Conservation (phyloP, 2,797 vertebrate species). For the Centropyge bicolor region DNA sequence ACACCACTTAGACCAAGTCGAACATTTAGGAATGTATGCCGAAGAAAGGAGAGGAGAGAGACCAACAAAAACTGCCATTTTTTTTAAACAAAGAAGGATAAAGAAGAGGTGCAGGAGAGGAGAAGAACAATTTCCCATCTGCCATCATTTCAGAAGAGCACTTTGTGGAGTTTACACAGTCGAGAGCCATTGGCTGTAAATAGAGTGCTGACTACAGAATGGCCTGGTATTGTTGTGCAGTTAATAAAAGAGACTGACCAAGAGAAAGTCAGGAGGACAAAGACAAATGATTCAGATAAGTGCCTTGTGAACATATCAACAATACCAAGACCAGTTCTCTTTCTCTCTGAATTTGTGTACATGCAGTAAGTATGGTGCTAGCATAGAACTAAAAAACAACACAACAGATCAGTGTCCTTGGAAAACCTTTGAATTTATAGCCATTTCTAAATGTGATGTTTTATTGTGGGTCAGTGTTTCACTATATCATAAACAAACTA, state of each 20-base stretch:
- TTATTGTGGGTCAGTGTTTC: conserved; percentile 63
- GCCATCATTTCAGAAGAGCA: conserved; percentile 56
- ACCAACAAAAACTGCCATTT: conserved; percentile 47
- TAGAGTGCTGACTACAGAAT: conserved; percentile 47
- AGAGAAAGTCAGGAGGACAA: conserved; percentile 61
- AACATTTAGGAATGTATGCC: conserved; percentile 58
- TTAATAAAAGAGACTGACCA: conserved; percentile 51
- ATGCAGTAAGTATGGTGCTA: conserved; percentile 91
- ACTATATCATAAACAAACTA: conserved; percentile 39
- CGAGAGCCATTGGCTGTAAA: conserved; percentile 51
- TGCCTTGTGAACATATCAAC: conserved; percentile 97
- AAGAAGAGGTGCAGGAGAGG: conserved; percentile 31
- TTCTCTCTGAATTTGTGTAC: conserved; percentile 87
- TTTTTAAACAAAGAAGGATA: conserved; percentile 32
- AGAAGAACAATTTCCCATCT: conserved; percentile 36
- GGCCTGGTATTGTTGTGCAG: conserved; percentile 58
- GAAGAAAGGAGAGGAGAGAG: conserved; percentile 18
- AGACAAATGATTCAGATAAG: conserved; percentile 85
- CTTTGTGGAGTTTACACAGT: conserved; percentile 59
- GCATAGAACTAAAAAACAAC: conserved; percentile 62
- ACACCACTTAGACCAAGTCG: conserved; percentile 20
- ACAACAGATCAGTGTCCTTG: conserved; percentile 57
- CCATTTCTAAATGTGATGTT: conserved; percentile 70
- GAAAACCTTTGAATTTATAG: conserved; percentile 60
- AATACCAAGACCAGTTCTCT: conserved; percentile 86